Base-by-base conservation (phyloP, 2,888 invertebrate species). In the Venusia cambrica region DNA sequence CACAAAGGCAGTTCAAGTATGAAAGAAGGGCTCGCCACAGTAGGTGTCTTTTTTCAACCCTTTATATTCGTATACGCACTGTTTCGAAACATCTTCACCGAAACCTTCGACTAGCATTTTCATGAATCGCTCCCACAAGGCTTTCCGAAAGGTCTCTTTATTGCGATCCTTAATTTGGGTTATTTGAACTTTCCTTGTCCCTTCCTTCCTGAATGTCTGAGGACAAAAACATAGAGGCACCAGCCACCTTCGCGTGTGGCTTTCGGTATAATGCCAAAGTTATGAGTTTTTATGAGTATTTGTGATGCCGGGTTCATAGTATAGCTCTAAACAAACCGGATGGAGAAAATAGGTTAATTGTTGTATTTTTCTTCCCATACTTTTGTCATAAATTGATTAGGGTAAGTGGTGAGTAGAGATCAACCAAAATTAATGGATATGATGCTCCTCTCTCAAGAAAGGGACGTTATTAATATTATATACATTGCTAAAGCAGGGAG, bases 61-160 rank as follows among this genome's bases (percentile, higher is more conserved):
- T 69, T 70, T 61, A 57, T 54, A 46, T 38, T 28, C 25, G 24
- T 33, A 24, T 28, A 38, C 53, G 48, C 57, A 59, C 61, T 59
- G 62, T 62, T 68, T 62, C 57, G 52, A 35, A 66, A 62, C 67
- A 72, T 74, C 71, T 74, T 73, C 57, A 67, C 59, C 48, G 59
- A 54, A 64, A 65, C 64, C 59, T 71, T 66, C 65, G 60, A 59
- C 65, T 61, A 63, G 67, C 69, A 67, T 77, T 76, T 70, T 64
- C 74, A 70, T 68, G 73, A 78, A 80, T 75, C 57, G 71, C 65
- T 73, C 74, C 76, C 73, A 62, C 67, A 74, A 73, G 74, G 69
- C 66, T 68, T 71, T 69, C 57, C 63, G 56, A 72, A 73, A 70
- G 76, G 74, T 72, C 71, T 62, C 67, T 74, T 76, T 75, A 76